phyloP scores from a whole-genome alignment of 2,113 vertebrate species.

The Asarcornis scutulata region DNA sequence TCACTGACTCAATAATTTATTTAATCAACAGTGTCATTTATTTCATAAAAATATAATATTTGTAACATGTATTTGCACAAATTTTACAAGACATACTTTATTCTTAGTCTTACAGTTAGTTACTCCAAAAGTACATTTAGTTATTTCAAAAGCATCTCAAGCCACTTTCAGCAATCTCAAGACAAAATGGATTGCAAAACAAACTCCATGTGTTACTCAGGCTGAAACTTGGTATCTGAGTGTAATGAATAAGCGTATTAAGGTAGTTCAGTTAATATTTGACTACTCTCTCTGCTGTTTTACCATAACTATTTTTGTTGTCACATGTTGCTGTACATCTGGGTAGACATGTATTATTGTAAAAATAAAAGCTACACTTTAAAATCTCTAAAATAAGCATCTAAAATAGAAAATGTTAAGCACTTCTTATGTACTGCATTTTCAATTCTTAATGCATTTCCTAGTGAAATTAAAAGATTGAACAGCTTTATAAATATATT shows the following conservation, averaged over 20 bases:
- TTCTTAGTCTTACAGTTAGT: background rate
- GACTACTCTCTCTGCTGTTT: constrained; percentile 4
- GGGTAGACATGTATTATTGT: background rate
- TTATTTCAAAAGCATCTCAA: background rate
- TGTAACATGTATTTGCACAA: background rate
- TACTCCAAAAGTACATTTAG: background rate
- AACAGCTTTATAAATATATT: constrained; percentile 49
- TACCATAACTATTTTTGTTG: background rate
- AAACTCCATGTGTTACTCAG: background rate
- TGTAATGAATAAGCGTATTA: background rate
- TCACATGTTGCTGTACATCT: background rate
- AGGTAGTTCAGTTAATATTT: background rate
- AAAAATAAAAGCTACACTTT: background rate
- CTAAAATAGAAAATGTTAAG: background rate
- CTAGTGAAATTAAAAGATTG: background rate
- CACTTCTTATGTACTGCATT: background rate
- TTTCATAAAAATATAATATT: background rate
- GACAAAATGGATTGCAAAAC: constrained; percentile 7
- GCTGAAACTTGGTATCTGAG: constrained; percentile 9
- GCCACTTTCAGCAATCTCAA: background rate
- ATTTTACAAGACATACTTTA: background rate
- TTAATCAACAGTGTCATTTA: background rate
- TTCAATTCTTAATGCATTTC: background rate
- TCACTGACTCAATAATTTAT: background rate
- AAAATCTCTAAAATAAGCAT: background rate